These are phyloP conservation scores for Tenthredo scrophulariae DNA, from an alignment of 2,888 invertebrate species.

Conservation along the genomic window DNA sequence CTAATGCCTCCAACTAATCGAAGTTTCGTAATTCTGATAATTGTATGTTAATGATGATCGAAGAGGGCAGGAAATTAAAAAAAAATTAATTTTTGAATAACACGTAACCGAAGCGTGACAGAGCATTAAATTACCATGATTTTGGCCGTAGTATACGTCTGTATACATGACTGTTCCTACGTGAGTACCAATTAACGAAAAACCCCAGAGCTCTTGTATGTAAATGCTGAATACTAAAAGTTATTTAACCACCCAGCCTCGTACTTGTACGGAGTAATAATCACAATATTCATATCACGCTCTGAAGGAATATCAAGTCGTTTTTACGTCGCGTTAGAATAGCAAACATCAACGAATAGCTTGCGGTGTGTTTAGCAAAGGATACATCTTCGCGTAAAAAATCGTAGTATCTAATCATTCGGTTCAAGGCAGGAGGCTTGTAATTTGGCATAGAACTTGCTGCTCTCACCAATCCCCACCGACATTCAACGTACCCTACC, in stretches of 20 bases:
- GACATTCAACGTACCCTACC: neutral
- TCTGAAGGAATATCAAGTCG: neutral
- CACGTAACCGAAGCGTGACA: neutral
- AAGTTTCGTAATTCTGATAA: neutral
- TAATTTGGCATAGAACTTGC: conserved; percentile 20
- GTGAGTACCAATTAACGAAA: conserved; percentile 6
- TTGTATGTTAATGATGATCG: neutral
- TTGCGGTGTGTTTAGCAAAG: neutral
- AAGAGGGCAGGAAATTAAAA: neutral
- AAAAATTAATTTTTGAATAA: neutral
- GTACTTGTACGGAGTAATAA: neutral
- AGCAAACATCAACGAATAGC: conserved; percentile 1
- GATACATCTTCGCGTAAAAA: neutral
- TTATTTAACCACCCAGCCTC: neutral
- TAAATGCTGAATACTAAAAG: neutral
- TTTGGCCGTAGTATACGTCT: neutral
- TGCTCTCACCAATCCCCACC: conserved; percentile 52
- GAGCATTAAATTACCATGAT: neutral
- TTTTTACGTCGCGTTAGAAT: neutral
- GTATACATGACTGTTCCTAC: neutral
- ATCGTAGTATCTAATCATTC: neutral
- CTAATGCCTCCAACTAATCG: neutral
- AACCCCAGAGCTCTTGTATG: conserved; percentile 3
- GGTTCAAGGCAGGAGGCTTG: neutral
- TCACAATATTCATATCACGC: conserved; percentile 15